Conservation (phyloP, 2,797 vertebrate genomes). For the Pipistrellus kuhlii region DNA sequence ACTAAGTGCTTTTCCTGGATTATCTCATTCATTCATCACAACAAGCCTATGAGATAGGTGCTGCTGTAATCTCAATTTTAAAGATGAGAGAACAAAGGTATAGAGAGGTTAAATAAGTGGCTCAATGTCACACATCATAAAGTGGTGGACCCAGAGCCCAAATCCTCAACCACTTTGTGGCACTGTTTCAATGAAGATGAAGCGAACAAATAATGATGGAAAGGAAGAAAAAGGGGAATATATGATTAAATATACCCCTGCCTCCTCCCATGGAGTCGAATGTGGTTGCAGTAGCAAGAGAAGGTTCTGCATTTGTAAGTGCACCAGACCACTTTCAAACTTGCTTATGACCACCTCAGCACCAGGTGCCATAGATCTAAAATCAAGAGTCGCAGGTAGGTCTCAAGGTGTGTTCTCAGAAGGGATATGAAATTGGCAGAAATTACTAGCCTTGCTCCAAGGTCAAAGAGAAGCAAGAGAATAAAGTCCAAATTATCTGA, state of each 20-base stretch:
- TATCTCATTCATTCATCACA: constrained; percentile 43
- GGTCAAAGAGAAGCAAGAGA: constrained; percentile 25
- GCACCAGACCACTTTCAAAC: not conserved
- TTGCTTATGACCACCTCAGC: not conserved
- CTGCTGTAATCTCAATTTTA: constrained; percentile 25
- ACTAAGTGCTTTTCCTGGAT: not conserved
- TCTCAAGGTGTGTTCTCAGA: constrained; percentile 45
- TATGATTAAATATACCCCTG: not conserved
- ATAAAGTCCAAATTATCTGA: constrained; percentile 13
- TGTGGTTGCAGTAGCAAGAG: not conserved
- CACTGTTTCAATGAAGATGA: not conserved
- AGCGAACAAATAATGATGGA: not conserved
- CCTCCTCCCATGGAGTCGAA: not conserved
- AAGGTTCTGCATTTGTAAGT: not conserved
- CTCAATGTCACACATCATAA: not conserved
- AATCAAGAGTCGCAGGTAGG: not conserved
- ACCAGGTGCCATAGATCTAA: not conserved
- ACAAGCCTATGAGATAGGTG: not conserved
- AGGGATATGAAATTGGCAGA: not conserved
- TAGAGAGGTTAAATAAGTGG: constrained; percentile 2
- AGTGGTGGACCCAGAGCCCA: not conserved
- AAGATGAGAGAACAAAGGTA: not conserved
- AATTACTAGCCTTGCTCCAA: constrained; percentile 7
- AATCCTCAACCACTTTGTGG: not conserved
- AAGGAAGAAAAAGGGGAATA: not conserved